Evolutionary conservation across 1,140 invertebrate species (phyloP).

Genomic region (Rhynchophorus ferrugineus): DNA sequence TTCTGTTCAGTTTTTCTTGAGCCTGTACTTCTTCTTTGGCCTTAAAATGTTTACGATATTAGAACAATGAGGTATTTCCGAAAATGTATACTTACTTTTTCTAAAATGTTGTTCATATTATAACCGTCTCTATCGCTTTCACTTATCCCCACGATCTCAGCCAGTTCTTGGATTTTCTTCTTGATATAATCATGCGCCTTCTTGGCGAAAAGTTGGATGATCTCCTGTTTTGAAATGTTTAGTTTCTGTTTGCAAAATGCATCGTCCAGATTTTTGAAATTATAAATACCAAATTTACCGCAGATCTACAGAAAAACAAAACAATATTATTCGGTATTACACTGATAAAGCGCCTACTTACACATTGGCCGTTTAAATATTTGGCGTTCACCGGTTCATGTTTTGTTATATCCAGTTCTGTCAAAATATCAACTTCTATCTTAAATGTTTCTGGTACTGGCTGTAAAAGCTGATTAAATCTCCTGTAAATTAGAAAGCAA

Average conservation of each 20-base stretch:
- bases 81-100: slow-evolving; percentile 5
- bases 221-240: slow-evolving; percentile 19
- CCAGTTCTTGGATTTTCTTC: slow-evolving; percentile 18
- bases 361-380: slow-evolving; percentile 22
- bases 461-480: slow-evolving; percentile 24
- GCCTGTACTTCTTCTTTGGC: slow-evolving; percentile 5
- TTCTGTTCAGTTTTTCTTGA: slow-evolving; percentile 1
- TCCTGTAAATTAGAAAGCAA: slow-evolving; percentile 9
- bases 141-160: slow-evolving; percentile 8
- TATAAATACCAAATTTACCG: slow-evolving; percentile 25
- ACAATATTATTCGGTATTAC: not conserved
- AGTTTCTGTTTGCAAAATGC: slow-evolving; percentile 18
- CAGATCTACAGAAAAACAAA: slow-evolving; percentile 24
- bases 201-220: slow-evolving; percentile 16
- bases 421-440: slow-evolving; percentile 26
- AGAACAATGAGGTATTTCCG: not conserved
- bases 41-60: slow-evolving; percentile 5
- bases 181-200: slow-evolving; percentile 18
- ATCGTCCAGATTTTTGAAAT: slow-evolving; percentile 18
- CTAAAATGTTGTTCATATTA: slow-evolving; percentile 11
- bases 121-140: not conserved
- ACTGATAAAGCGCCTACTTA: slow-evolving; percentile 11
- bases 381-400: slow-evolving; percentile 19
- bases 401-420: slow-evolving; percentile 20
- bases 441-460: slow-evolving; percentile 25